A percentile compares a stretch with the other conserved stretches of the same genome.
These are phyloP conservation scores for Lipophrys pholis DNA, from an alignment of 2,113 vertebrate species.

Conservation along the genomic window DNA sequence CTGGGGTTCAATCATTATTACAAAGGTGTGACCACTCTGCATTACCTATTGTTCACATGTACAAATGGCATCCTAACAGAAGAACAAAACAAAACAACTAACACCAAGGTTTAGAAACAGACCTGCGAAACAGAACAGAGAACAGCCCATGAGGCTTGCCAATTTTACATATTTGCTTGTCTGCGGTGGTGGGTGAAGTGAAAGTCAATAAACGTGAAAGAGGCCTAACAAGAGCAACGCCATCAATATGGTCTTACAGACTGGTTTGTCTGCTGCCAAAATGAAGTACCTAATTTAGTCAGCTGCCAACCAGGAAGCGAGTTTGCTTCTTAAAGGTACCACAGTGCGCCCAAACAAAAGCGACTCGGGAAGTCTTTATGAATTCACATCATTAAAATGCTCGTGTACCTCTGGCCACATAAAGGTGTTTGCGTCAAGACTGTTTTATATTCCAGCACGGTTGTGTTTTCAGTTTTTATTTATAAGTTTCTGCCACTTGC, in stretches of 20 bases:
- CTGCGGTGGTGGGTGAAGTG: conserved; percentile 21
- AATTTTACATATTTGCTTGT: conserved; percentile 12
- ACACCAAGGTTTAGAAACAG: conserved; percentile 14
- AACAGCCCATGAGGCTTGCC: conserved; percentile 19
- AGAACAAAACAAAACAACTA: not conserved
- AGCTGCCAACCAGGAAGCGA: not conserved
- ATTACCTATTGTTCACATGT: conserved; percentile 22
- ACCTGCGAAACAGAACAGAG: conserved; percentile 16
- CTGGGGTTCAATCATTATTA: not conserved
- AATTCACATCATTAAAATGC: not conserved
- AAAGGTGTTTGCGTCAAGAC: too few relatives aligned
- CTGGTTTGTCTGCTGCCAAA: not conserved
- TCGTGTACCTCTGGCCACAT: not conserved
- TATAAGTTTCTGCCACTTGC: too few relatives aligned
- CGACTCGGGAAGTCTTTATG: not conserved
- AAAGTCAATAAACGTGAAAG: conserved; percentile 1
- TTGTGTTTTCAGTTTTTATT: too few relatives aligned
- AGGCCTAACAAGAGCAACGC: conserved; percentile 30
- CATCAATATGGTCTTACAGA: conserved; percentile 32
- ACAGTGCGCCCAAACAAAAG: not conserved
- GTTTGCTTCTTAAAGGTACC: not conserved
- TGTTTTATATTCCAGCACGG: too few relatives aligned
- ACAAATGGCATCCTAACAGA: conserved; percentile 28
- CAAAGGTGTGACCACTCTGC: conserved; percentile 15
- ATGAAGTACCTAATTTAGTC: not conserved